phyloP scores from a whole-genome alignment of 2,113 vertebrate genomes.

The Ophiodon elongatus region DNA sequence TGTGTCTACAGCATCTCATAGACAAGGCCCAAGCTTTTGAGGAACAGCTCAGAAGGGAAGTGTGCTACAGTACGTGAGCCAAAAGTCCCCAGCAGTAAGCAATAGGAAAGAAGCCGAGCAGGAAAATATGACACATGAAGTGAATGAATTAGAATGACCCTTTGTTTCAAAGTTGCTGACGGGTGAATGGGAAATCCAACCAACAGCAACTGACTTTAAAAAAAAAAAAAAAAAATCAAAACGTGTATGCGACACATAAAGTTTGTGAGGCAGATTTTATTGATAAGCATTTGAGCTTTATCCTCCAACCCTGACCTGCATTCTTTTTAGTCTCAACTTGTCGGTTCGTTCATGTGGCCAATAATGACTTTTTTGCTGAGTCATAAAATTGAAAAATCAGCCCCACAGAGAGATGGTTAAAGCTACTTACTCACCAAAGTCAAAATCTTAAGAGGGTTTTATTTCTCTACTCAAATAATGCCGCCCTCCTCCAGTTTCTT shows the following conservation, averaged over 20 bases:
- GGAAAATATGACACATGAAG: slow-evolving; percentile 41
- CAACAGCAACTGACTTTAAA: slow-evolving; percentile 9
- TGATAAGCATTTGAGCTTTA: not conserved
- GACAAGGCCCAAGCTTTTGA: slow-evolving; percentile 7
- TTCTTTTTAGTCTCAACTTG: not conserved
- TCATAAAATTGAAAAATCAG: slow-evolving; percentile 31
- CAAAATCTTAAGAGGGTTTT: slow-evolving; percentile 16
- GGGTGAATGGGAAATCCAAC: slow-evolving; percentile 41
- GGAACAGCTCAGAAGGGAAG: slow-evolving; percentile 41
- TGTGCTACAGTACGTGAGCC: not conserved
- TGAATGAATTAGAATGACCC: slow-evolving; percentile 56
- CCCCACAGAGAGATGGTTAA: slow-evolving; percentile 17
- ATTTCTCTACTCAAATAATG: slow-evolving; percentile 20
- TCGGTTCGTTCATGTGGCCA: slow-evolving; percentile 20
- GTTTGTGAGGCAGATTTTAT: slow-evolving; percentile 8
- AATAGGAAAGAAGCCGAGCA: slow-evolving; percentile 51
- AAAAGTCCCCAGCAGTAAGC: slow-evolving; percentile 37
- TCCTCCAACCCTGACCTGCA: slow-evolving; percentile 2
- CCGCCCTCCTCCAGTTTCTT: not conserved
- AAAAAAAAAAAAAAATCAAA: no score
- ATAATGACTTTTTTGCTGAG: slow-evolving; percentile 31
- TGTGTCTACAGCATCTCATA: slow-evolving; percentile 13
- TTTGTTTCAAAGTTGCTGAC: slow-evolving; percentile 64
- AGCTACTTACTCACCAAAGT: slow-evolving; percentile 27
- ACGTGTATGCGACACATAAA: not conserved